phyloP scores from a whole-genome alignment of 2,888 invertebrate genomes.

The Dichetophora obliterata region DNA sequence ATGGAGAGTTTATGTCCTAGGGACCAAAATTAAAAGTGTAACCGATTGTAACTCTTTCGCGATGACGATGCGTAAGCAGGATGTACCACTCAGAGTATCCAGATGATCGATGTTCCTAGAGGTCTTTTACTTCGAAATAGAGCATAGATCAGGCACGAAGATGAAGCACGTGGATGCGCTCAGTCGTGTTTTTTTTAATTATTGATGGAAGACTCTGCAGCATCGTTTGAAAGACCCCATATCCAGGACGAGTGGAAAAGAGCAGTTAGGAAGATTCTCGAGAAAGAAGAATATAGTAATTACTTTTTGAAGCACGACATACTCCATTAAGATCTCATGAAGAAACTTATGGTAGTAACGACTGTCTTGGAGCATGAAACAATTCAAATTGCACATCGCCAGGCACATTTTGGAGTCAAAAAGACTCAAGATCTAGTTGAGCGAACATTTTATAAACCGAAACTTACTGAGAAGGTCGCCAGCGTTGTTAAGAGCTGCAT shows the following conservation, averaged over 20 bases:
- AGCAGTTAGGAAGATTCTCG: slow-evolving; percentile 39
- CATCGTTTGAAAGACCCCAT: slow-evolving; percentile 40
- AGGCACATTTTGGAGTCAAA: too few species aligned
- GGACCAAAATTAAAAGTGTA: slow-evolving; percentile 38
- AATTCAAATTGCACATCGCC: too few species aligned
- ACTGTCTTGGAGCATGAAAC: too few species aligned
- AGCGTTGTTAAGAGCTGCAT: too few species aligned
- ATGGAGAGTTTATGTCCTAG: slow-evolving; percentile 45
- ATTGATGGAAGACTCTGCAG: slow-evolving; percentile 35
- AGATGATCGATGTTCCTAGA: slow-evolving; percentile 45
- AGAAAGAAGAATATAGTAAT: too few species aligned
- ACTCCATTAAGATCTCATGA: too few species aligned
- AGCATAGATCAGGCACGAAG: too few species aligned
- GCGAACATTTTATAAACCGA: background rate
- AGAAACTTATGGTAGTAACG: too few species aligned
- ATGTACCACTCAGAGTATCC: slow-evolving; percentile 36
- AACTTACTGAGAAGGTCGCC: background rate
- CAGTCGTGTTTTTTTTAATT: slow-evolving; percentile 42
- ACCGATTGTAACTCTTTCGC: slow-evolving; percentile 44
- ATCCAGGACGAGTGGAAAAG: slow-evolving; percentile 37
- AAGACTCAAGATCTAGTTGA: background rate
- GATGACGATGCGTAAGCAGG: too few species aligned
- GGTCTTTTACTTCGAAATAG: slow-evolving; percentile 44
- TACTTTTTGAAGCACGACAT: too few species aligned
- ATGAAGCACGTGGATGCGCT: slow-evolving; percentile 47